Base-by-base conservation (phyloP, 2,888 invertebrate genomes). In the Penaeus monodon region DNA sequence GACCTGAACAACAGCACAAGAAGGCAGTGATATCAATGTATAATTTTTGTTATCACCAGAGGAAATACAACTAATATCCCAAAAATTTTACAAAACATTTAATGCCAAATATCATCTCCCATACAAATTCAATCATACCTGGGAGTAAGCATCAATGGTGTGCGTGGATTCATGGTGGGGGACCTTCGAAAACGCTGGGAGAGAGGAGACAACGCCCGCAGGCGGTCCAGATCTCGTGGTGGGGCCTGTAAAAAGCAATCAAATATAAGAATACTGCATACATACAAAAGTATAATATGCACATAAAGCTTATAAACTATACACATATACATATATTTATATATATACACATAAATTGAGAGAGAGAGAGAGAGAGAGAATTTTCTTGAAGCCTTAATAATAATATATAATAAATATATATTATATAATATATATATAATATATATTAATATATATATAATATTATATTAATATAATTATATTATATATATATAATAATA, bases 171-270 rank as follows among this genome's bases (percentile, higher is more conserved):
- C 88, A 88, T 88, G 76, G 65, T 77, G 82, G 80, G 82, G 49
- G 86, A 70, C 77, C 86, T 82, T 64, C 86, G 86, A 63, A 79
- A 86, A 64, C 83, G 73, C 68, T 84, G 85, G 63, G 88, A 88
- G 29, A 88, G 84, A 22, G 88, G 88, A 27, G 88, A 88, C 80
- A 88, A 80, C 83, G 86, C 88, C 88, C 88, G 85, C 80, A 88
- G 81, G 83, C 88, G 82, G 86, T 88, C 88, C 80, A 88, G 79
- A 63, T 86, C 85, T 78, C 86, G 70, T 57, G 79, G 88, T 64
- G 85, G 80, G 38, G 80, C 83, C 88, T 88, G 88, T 0, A 83
- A 79, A 1, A 27, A 79, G 17, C 3, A 17, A 2, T 3, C 17
- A 24, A 70, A 63, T 38, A 24, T 20, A 70, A 73, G 38, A 57